These are phyloP conservation scores for Gymnobelideus leadbeateri DNA, from an alignment of 2,113 vertebrate genomes.

Conservation along the genomic window DNA sequence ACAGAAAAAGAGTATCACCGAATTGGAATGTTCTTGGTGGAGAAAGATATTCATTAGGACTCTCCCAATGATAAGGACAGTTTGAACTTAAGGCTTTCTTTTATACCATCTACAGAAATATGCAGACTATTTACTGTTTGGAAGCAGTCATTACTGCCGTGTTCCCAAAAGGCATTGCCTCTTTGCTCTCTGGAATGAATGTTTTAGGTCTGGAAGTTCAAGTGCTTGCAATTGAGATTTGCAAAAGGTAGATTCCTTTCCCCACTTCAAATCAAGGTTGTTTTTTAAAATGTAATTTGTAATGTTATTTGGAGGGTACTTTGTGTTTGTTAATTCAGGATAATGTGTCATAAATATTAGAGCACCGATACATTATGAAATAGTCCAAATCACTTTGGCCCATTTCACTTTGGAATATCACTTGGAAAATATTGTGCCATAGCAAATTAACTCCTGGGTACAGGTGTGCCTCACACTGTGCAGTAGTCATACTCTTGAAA, in stretches of 20 bases:
- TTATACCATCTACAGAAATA: constrained; percentile 63
- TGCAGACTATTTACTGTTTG: constrained; percentile 63
- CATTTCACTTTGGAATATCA: constrained; percentile 69
- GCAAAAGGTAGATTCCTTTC: constrained; percentile 49
- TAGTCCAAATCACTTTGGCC: constrained; percentile 66
- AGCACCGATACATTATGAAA: constrained; percentile 69
- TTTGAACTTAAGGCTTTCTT: constrained; percentile 69
- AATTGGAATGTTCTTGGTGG: constrained; percentile 72
- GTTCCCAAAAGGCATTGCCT: constrained; percentile 49
- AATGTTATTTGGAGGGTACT: constrained; percentile 68
- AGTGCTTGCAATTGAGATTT: constrained; percentile 54
- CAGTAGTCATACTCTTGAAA: background rate
- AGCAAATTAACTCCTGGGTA: constrained; percentile 55
- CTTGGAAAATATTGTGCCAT: background rate
- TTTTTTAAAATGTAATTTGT: constrained; percentile 69
- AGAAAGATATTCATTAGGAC: constrained; percentile 52
- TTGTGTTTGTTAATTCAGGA: constrained; percentile 76
- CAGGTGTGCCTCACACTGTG: constrained; percentile 52
- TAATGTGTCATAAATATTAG: constrained; percentile 67
- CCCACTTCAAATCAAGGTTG: background rate
- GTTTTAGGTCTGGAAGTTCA: constrained; percentile 59
- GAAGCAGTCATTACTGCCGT: constrained; percentile 66
- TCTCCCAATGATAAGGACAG: constrained; percentile 42
- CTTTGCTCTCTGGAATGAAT: constrained; percentile 55
- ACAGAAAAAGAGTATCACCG: constrained; percentile 54